A percentile compares a stretch with the other conserved stretches of the same genome.
Evolutionary conservation across 1,140 invertebrate species (phyloP).

Genomic region (Trichonephila clavipes): DNA sequence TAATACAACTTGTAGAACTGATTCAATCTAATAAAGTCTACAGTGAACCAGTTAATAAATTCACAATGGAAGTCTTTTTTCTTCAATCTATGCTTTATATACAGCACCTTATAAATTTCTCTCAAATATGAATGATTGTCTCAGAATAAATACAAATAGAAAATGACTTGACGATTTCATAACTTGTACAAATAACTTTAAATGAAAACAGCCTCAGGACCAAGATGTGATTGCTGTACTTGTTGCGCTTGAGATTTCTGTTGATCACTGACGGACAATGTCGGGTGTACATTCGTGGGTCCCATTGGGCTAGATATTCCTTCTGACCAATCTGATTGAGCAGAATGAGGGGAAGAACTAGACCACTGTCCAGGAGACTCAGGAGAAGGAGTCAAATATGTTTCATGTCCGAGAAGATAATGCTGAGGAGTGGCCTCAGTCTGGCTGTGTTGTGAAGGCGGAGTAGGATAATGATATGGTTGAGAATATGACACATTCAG

Average conservation of each 20-base stretch:
- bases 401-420: conserved; percentile 84
- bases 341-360: conserved; percentile 91
- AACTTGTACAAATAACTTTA: background rate
- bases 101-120: conserved; percentile 34
- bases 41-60: too few species aligned
- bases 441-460: conserved; percentile 82
- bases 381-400: conserved; percentile 94
- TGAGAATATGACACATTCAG: conserved; percentile 75
- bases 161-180: background rate
- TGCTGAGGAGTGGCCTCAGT: conserved; percentile 84
- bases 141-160: conserved; percentile 26
- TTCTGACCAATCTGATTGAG: conserved; percentile 95
- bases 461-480: conserved; percentile 88
- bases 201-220: conserved; percentile 73
- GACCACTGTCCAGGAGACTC: conserved; percentile 97
- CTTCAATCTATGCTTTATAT: background rate
- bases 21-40: too few species aligned
- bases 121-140: background rate
- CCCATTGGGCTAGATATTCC: conserved; percentile 85
- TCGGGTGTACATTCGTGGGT: conserved; percentile 63
- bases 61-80: too few species aligned
- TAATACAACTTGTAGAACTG: too few species aligned
- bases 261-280: conserved; percentile 58
- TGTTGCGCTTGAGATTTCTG: conserved; percentile 60
- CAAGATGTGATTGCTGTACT: conserved; percentile 59